Base-by-base conservation (phyloP, 2,888 invertebrate genomes). In the Sminthurides aquaticus region DNA sequence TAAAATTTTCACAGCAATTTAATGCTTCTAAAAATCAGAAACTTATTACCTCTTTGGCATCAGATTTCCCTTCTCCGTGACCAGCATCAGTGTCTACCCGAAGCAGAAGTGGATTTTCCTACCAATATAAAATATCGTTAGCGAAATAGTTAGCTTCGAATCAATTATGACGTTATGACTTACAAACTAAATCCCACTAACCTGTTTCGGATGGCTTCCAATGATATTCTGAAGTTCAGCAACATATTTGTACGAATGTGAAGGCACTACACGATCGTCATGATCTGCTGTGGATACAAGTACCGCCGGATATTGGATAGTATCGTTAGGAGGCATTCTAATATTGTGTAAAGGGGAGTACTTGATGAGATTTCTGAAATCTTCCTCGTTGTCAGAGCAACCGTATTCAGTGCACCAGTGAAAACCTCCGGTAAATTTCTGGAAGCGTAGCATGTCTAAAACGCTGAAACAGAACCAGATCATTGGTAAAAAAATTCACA, bases 381-480 rank as follows among this genome's bases (percentile, higher is more conserved):
- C 89, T 28, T 89, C 86, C 75, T 85, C 82, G 75, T 90, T 86
- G 74, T 92, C 92, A 0, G 96, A 87, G 79, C 87, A 88, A 49
- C 98, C 98, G 81, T 90, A 99, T 81, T 99, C 98, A 0, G 95
- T 90, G 20, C 85, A 88, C 98, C 98, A 98, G 56, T 93, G 91
- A 80, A 91, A 89, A 0, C 97, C 98, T 77, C 97, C 94, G 5
- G 98, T 99, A 80, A 98, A 96, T 81, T 95, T 95, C 79, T 98
- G 96, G 82, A 91, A 99, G 64, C 96, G 86, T 68, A 98, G 81
- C 96, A 98, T 94, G 81, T 99, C 99, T 81, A 97, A 82, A 1
- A 99, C 97, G 18, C 95, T 94, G 80, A 60, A 77, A 78, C 68
- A 68, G 62, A 26, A 58, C 5, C 20, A 20, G 15, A 49, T n/a